Conservation (phyloP, 2,113 vertebrate species). For the Catharus fuscescens region DNA sequence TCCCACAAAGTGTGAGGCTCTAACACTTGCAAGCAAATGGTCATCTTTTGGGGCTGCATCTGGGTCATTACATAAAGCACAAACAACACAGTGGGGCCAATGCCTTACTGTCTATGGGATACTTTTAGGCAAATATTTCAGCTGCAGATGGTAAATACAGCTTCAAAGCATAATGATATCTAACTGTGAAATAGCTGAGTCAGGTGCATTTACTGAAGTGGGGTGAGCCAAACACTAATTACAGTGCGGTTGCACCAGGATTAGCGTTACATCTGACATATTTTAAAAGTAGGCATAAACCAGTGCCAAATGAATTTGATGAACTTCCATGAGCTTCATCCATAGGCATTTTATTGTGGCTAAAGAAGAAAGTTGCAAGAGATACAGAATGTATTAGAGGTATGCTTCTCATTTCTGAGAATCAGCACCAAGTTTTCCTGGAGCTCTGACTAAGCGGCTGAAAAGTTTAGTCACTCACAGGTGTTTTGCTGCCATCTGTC, state of each 20-base stretch:
- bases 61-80: not conserved
- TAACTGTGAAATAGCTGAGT: constrained; percentile 65
- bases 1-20: not conserved
- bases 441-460: constrained; percentile 64
- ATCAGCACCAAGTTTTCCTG: constrained; percentile 33
- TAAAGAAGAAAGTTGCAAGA: constrained; percentile 16
- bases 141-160: constrained; percentile 47
- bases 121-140: constrained; percentile 57
- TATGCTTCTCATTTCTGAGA: constrained; percentile 56
- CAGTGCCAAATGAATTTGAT: constrained; percentile 25
- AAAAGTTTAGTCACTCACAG: constrained; percentile 67
- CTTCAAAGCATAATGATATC: constrained; percentile 65
- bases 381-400: not conserved
- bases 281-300: constrained; percentile 37
- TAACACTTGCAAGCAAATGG: not conserved
- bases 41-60: not conserved
- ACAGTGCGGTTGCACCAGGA: constrained; percentile 37
- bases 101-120: not conserved
- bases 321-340: constrained; percentile 42
- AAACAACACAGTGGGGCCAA: not conserved
- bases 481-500: constrained; percentile 72
- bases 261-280: constrained; percentile 41
- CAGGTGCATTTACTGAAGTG: constrained; percentile 52
- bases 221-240: constrained; percentile 57
- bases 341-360: constrained; percentile 30